phyloP scores from a whole-genome alignment of 2,113 vertebrate genomes.

The Aptenodytes patagonicus region DNA sequence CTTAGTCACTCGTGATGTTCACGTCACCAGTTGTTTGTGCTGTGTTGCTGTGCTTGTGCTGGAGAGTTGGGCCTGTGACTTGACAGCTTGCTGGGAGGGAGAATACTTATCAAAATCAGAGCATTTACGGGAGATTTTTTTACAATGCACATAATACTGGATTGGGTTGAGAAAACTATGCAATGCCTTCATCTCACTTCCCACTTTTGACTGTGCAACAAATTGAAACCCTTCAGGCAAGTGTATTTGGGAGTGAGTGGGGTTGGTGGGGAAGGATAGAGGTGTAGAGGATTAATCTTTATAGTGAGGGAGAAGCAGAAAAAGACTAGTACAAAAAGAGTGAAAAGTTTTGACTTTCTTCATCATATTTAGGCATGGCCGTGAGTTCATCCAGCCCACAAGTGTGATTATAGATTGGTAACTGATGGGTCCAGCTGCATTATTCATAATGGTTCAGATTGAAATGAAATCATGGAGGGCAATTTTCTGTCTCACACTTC shows the following conservation, averaged over 20 bases:
- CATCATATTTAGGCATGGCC: not conserved
- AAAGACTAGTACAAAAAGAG: not conserved
- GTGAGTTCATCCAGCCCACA: not conserved
- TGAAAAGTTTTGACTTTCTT: not conserved
- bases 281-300: not conserved
- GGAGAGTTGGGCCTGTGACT: not conserved
- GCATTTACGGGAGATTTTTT: not conserved
- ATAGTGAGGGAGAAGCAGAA: not conserved
- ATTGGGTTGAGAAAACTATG: not conserved
- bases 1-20: not conserved
- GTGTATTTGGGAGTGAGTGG: not conserved
- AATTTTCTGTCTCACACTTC: constrained; percentile 75
- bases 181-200: not conserved
- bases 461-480: constrained; percentile 73
- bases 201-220: no score
- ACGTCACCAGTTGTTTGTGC: not conserved
- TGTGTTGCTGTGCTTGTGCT: not conserved
- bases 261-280: not conserved
- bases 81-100: not conserved
- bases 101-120: not conserved
- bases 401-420: constrained; percentile 24
- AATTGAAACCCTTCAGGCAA: not conserved
- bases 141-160: not conserved
- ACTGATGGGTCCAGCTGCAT: constrained; percentile 56
- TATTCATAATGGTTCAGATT: constrained; percentile 60